Conservation (phyloP, 2,888 invertebrate species). For the Ichneumon xanthorius region DNA sequence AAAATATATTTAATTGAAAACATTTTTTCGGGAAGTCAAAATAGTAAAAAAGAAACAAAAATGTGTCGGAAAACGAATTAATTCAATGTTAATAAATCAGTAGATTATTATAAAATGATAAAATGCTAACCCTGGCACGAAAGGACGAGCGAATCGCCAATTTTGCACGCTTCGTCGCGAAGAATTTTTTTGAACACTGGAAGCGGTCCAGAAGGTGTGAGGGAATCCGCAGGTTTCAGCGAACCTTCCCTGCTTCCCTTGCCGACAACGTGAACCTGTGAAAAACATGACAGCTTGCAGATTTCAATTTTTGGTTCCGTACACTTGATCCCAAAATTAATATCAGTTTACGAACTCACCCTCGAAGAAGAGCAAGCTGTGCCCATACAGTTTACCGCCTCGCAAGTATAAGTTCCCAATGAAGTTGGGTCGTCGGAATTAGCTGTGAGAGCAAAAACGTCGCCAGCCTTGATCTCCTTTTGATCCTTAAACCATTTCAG, state of each 20-base stretch:
- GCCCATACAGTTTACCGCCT: conserved; percentile 96
- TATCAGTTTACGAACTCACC: conserved; percentile 72
- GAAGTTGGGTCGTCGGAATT: conserved; percentile 94
- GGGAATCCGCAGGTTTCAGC: conserved; percentile 88
- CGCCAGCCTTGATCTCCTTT: conserved; percentile 95
- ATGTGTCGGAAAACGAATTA: not conserved
- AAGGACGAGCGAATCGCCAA: conserved; percentile 91
- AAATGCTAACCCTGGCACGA: conserved; percentile 89
- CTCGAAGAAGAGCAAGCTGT: conserved; percentile 93
- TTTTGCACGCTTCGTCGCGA: conserved; percentile 90
- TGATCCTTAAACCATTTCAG: conserved; percentile 93
- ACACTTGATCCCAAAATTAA: conserved; percentile 1
- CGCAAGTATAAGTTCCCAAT: conserved; percentile 94
- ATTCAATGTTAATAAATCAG: not conserved
- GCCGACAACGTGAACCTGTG: conserved; percentile 91
- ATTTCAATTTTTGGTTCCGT: not conserved
- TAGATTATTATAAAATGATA: not conserved
- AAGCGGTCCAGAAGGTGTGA: conserved; percentile 88
- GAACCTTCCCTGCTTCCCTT: conserved; percentile 90
- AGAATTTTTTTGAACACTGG: conserved; percentile 92
- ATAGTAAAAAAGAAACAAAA: not conserved
- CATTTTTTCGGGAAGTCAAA: not conserved
- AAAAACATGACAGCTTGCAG: not conserved
- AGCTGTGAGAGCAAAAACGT: conserved; percentile 94
- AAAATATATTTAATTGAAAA: conserved; percentile 32